A percentile compares a stretch with the other conserved stretches of the same genome.
These are phyloP conservation scores for Streptopelia turtur DNA, from an alignment of 2,797 vertebrate species.

Conservation along the genomic window DNA sequence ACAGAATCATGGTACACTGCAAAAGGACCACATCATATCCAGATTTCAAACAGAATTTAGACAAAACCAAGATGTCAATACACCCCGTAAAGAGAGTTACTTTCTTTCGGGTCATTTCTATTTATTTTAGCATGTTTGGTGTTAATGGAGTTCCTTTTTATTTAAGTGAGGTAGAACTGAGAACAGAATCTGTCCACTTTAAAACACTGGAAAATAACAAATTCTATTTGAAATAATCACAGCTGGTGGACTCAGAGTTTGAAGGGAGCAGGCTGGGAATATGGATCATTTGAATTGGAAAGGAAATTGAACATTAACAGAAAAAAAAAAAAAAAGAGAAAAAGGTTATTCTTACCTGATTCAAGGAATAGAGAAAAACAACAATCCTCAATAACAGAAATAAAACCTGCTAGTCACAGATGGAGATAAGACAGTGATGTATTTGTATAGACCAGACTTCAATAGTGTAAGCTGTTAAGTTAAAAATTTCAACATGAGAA, in stretches of 20 bases:
- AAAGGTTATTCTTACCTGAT: not conserved
- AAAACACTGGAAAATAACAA: not conserved
- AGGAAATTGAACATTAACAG: not conserved
- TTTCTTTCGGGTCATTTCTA: not conserved
- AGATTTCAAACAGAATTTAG: not conserved
- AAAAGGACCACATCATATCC: not conserved
- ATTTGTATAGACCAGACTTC: not conserved
- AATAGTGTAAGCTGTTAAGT: slow-evolving; percentile 51
- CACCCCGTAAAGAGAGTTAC: not conserved
- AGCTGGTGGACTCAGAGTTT: not conserved
- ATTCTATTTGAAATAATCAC: not conserved
- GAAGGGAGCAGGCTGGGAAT: not conserved
- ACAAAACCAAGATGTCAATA: not conserved
- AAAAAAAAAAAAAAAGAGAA: not conserved
- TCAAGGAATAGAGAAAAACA: not conserved
- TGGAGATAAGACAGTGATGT: not conserved
- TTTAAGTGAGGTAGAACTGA: not conserved
- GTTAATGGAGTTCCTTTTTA: not conserved
- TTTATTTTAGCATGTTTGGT: rapidly evolving
- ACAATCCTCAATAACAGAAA: not conserved
- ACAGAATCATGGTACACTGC: not conserved
- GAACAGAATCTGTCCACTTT: not conserved
- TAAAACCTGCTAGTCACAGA: slow-evolving; percentile 15
- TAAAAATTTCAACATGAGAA: slow-evolving; percentile 34
- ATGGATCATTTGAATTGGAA: not conserved